These are phyloP conservation scores for Lordiphosa fenestrarum DNA, from an alignment of 2,888 invertebrate genomes.

Conservation along the genomic window DNA sequence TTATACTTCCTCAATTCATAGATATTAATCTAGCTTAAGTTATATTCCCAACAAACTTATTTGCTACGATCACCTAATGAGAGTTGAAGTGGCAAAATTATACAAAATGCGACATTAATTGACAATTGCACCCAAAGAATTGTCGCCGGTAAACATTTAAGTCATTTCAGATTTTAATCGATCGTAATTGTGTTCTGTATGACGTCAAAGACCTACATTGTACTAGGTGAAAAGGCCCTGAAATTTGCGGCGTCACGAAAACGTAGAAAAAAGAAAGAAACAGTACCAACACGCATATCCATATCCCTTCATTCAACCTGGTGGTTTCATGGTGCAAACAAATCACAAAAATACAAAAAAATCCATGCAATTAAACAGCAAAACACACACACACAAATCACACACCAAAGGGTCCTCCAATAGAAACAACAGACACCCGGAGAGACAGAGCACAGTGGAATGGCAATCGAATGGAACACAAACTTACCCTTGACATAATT, in stretches of 20 bases:
- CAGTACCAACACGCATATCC: conserved; percentile 38
- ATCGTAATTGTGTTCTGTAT: conserved; percentile 38
- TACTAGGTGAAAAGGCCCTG: conserved; percentile 18
- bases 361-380: conserved; percentile 26
- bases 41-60: no score
- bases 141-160: conserved; percentile 34
- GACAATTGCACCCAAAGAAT: conserved; percentile 7
- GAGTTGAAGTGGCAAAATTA: not conserved
- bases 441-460: conserved; percentile 20
- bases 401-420: not conserved
- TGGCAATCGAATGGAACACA: conserved; percentile 1
- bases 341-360: conserved; percentile 29
- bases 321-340: conserved; percentile 35
- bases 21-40: no score
- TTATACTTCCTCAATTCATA: no score
- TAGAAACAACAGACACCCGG: conserved; percentile 6
- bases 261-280: conserved; percentile 14
- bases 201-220: conserved; percentile 46
- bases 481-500: conserved; percentile 88
- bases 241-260: conserved; percentile 37
- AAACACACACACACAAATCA: conserved; percentile 11
- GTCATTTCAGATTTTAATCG: conserved; percentile 41
- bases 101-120: conserved; percentile 4
- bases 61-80: no score
- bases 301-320: conserved; percentile 23